These are phyloP conservation scores for Brachionus paranguensis DNA, from an alignment of 1,140 invertebrate species.

Conservation along the genomic window DNA sequence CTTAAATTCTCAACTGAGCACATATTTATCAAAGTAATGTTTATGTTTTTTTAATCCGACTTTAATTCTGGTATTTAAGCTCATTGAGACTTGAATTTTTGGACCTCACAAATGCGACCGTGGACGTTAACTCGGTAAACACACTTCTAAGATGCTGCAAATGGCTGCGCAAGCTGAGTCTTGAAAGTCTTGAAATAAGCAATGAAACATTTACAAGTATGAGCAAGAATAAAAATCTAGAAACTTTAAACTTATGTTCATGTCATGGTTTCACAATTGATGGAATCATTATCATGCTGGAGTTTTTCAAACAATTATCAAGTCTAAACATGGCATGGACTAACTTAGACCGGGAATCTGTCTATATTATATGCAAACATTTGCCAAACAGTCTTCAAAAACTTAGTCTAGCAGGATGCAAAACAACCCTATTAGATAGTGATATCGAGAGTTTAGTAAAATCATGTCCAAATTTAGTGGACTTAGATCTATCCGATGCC, in stretches of 20 bases:
- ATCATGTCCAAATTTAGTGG: constrained; percentile 67
- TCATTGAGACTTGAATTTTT: constrained; percentile 66
- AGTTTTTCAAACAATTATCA: constrained; percentile 64
- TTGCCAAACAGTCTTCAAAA: constrained; percentile 64
- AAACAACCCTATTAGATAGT: constrained; percentile 67
- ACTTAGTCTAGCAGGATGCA: constrained; percentile 73
- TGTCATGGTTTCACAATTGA: constrained; percentile 62
- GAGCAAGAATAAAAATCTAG: constrained; percentile 63
- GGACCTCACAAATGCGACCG: constrained; percentile 72
- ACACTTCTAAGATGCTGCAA: constrained; percentile 64
- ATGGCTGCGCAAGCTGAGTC: constrained; percentile 70
- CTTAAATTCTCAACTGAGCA: constrained; percentile 43
- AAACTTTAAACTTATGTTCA: constrained; percentile 70
- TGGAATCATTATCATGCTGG: constrained; percentile 58
- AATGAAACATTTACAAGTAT: constrained; percentile 61
- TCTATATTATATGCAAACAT: constrained; percentile 62
- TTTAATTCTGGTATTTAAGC: constrained; percentile 37
- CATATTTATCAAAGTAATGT: neutral
- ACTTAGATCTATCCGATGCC: constrained; percentile 79
- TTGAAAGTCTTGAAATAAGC: constrained; percentile 69
- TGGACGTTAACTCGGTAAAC: constrained; percentile 60
- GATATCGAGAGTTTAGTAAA: constrained; percentile 64
- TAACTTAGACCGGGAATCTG: constrained; percentile 60
- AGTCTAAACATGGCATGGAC: constrained; percentile 78
- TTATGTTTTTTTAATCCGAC: neutral